phyloP scores from a whole-genome alignment of 2,113 vertebrate species.

The Psilopsiagon aymara region DNA sequence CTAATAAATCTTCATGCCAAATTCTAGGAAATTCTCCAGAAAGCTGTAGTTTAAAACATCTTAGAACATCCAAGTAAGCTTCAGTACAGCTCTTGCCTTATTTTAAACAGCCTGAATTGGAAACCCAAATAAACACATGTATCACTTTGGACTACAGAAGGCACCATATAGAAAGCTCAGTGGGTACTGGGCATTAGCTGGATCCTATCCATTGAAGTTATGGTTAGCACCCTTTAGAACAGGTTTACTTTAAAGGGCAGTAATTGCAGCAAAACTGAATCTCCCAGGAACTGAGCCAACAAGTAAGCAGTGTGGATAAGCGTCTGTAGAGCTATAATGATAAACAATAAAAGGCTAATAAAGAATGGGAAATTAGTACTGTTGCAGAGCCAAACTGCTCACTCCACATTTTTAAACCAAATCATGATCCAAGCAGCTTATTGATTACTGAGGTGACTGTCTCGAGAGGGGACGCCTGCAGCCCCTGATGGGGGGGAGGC shows the following conservation, averaged over 20 bases:
- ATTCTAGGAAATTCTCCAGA: not conserved
- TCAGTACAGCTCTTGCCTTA: not conserved
- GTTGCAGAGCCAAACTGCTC: not conserved
- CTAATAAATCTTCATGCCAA: not conserved
- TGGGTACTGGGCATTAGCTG: not conserved
- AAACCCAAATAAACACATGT: not conserved
- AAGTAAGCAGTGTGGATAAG: not conserved
- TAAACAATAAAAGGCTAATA: not conserved
- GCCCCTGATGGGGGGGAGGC: too few species aligned
- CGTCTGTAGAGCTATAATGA: not conserved
- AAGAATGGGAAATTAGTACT: not conserved
- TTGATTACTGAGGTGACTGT: not conserved
- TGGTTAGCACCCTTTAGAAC: not conserved
- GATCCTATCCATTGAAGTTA: not conserved
- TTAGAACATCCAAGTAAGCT: not conserved
- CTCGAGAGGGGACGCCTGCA: too few species aligned
- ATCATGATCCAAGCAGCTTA: not conserved
- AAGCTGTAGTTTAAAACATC: not conserved
- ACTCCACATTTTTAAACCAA: not conserved
- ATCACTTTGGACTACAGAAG: not conserved
- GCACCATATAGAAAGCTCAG: rapidly evolving
- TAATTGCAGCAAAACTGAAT: not conserved
- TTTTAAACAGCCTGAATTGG: not conserved
- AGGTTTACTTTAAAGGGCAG: not conserved
- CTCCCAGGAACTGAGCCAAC: not conserved